phyloP scores from a whole-genome alignment of 2,888 invertebrate genomes.

The Apoda limacodes region DNA sequence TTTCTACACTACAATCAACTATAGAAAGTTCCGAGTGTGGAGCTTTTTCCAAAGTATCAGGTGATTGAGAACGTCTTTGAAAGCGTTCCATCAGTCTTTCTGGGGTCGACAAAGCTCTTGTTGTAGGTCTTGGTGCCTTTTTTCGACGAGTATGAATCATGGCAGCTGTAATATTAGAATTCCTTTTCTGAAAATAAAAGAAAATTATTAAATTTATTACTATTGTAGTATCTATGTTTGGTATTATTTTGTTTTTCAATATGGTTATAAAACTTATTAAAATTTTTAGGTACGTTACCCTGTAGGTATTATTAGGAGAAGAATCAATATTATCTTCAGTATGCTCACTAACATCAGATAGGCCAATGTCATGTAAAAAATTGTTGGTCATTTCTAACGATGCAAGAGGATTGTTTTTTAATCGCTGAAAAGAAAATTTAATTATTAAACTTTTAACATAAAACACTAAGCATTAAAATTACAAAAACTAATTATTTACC shows the following conservation, averaged over 20 bases:
- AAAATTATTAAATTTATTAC: too few species aligned
- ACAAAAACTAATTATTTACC: slow-evolving; percentile 27
- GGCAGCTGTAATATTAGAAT: slow-evolving; percentile 49
- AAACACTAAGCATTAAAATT: neutral
- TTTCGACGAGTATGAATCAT: slow-evolving; percentile 55
- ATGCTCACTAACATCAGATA: slow-evolving; percentile 53
- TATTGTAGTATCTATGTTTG: too few species aligned
- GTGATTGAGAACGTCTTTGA: slow-evolving; percentile 50
- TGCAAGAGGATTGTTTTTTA: slow-evolving; percentile 56
- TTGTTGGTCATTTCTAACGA: slow-evolving; percentile 43
- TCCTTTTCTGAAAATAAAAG: slow-evolving; percentile 47
- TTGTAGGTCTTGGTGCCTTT: slow-evolving; percentile 41
- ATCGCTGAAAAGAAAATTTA: slow-evolving; percentile 37
- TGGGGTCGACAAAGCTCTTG: slow-evolving; percentile 34
- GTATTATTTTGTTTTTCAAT: too few species aligned
- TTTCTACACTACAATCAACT: slow-evolving; percentile 49
- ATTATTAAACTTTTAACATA: neutral
- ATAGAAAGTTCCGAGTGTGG: slow-evolving; percentile 62
- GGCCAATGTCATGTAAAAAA: slow-evolving; percentile 41
- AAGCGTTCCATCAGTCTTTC: slow-evolving; percentile 40
- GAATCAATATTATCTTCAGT: slow-evolving; percentile 51
- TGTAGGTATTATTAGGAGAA: slow-evolving; percentile 36
- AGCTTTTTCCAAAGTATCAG: slow-evolving; percentile 53
- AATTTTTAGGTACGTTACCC: slow-evolving; percentile 26
- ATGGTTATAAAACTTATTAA: neutral